A percentile compares a stretch with the other conserved stretches of the same genome.
phyloP scores from a whole-genome alignment of 1,140 invertebrate species.

The Procambarus virginalis region DNA sequence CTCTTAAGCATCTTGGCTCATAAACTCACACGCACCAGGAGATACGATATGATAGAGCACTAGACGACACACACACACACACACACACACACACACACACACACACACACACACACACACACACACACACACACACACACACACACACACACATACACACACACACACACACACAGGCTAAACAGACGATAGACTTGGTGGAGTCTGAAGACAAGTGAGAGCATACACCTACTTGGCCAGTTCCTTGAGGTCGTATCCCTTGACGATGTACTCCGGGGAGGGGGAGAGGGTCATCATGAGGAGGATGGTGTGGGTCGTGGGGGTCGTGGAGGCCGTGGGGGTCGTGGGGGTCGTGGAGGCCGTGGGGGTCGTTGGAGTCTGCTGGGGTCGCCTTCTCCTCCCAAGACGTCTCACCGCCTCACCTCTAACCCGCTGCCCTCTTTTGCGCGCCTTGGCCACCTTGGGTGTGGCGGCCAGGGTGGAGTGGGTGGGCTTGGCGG shows the following conservation, averaged over 20 bases:
- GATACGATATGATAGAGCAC: no score
- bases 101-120: background rate
- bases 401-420: background rate
- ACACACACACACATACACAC: background rate
- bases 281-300: conserved; percentile 69
- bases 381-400: conserved; percentile 4
- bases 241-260: conserved; percentile 71
- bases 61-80: no score
- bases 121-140: background rate
- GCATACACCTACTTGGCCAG: conserved; percentile 69
- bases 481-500: no score
- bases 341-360: background rate
- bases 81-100: background rate
- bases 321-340: background rate
- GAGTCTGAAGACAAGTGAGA: no score
- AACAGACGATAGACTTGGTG: no score
- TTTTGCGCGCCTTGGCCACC: background rate
- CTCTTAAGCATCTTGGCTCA: background rate
- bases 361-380: background rate
- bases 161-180: background rate
- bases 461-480: background rate
- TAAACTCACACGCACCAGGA: no score
- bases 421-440: background rate
- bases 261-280: conserved; percentile 70
- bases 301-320: conserved; percentile 23